Conservation (phyloP, 1,140 invertebrate genomes). For the Cardiocondyla obscurior region DNA sequence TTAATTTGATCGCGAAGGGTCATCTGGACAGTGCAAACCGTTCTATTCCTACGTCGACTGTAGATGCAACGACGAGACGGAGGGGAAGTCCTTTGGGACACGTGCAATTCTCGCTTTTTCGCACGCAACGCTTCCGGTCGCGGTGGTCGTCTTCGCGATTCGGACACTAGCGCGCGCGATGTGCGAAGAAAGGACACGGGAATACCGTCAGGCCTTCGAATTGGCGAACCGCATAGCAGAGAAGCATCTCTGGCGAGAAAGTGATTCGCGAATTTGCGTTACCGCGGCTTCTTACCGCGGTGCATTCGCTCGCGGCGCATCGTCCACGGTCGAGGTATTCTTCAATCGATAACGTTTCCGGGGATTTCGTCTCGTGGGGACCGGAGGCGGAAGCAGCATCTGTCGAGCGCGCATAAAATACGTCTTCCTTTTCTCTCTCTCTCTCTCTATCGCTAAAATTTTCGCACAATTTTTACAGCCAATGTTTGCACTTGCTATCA, state of each 20-base stretch:
- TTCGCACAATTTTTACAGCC: too few relatives aligned
- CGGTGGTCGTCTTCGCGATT: background rate
- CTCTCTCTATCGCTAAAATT: too few relatives aligned
- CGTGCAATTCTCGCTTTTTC: background rate
- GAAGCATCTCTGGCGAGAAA: slow-evolving; percentile 63
- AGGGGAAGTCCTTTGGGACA: background rate
- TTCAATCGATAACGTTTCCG: too few relatives aligned
- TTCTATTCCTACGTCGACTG: background rate
- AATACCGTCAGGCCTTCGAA: slow-evolving; percentile 81
- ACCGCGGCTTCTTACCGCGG: too few relatives aligned
- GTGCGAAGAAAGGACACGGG: slow-evolving; percentile 74
- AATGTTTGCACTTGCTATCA: too few relatives aligned
- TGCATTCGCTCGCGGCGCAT: too few relatives aligned
- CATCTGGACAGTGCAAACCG: background rate
- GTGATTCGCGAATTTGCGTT: too few relatives aligned
- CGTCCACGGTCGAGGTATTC: too few relatives aligned
- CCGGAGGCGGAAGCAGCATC: too few relatives aligned
- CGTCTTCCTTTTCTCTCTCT: too few relatives aligned
- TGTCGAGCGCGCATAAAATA: too few relatives aligned
- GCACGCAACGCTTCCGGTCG: background rate
- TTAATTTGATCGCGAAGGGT: background rate
- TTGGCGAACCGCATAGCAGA: slow-evolving; percentile 79
- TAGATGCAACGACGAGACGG: background rate
- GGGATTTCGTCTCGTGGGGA: too few relatives aligned
- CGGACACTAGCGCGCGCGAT: background rate